phyloP scores from a whole-genome alignment of 2,797 vertebrate genomes.

The Echiichthys vipera region DNA sequence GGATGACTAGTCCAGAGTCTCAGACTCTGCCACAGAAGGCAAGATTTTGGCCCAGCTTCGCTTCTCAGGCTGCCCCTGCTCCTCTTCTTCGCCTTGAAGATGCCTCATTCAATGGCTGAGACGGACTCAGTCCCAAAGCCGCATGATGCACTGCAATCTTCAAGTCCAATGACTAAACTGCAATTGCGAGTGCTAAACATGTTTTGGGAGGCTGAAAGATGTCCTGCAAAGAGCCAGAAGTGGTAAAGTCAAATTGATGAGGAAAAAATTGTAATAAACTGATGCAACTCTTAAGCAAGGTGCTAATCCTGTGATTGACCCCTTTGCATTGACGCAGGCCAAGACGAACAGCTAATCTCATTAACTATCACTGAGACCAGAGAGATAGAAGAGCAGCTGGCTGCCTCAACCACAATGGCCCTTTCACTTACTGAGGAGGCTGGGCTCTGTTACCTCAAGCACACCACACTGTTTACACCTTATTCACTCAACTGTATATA shows the following conservation, averaged over 20 bases:
- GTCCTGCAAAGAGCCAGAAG: not conserved
- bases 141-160: constrained; percentile 26
- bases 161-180: constrained; percentile 11
- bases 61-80: constrained; percentile 53
- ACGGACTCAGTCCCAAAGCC: constrained; percentile 48
- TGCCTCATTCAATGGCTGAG: constrained; percentile 68
- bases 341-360: constrained; percentile 83
- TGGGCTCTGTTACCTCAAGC: constrained; percentile 37
- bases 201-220: constrained; percentile 6
- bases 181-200: constrained; percentile 23
- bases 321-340: constrained; percentile 80
- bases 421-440: constrained; percentile 64
- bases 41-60: constrained; percentile 58
- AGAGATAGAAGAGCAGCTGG: constrained; percentile 72
- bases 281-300: constrained; percentile 70
- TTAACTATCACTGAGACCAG: constrained; percentile 78
- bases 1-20: constrained; percentile 65
- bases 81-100: constrained; percentile 40
- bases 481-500: constrained; percentile 22
- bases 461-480: constrained; percentile 11
- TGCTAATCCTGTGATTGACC: constrained; percentile 86
- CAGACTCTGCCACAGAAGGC: constrained; percentile 65
- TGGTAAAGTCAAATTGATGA: constrained; percentile 29
- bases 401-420: constrained; percentile 53
- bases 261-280: constrained; percentile 55